These are phyloP conservation scores for Stichopus chloronotus DNA, from an alignment of 35 echinoderm and acorn worm genomes.

Conservation along the genomic window DNA sequence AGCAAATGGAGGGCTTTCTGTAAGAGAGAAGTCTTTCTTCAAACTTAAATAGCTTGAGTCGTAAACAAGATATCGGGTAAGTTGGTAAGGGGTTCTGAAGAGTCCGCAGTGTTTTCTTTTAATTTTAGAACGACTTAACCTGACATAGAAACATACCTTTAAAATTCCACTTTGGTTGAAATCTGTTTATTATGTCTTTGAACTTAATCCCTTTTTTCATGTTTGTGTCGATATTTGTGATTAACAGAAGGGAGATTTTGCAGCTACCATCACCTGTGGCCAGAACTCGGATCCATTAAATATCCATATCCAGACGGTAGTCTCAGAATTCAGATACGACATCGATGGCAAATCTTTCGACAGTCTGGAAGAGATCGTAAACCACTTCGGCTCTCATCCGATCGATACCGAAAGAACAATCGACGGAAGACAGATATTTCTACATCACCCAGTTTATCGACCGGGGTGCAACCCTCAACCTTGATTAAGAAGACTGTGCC, in stretches of 20 bases:
- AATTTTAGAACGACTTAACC: too few species aligned
- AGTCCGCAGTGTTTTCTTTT: too few species aligned
- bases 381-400: neutral
- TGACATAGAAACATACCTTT: too few species aligned
- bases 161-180: too few species aligned
- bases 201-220: too few species aligned
- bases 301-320: neutral
- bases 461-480: neutral
- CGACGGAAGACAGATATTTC: neutral
- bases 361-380: neutral
- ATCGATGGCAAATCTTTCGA: neutral
- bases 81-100: too few species aligned
- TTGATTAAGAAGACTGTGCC: neutral
- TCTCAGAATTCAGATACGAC: neutral
- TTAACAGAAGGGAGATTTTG: neutral
- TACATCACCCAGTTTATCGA: neutral
- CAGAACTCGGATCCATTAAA: neutral
- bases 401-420: neutral
- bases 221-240: too few species aligned
- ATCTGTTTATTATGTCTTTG: too few species aligned
- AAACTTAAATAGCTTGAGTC: too few species aligned
- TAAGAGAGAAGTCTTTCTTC: too few species aligned
- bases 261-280: neutral
- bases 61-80: too few species aligned
- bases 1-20: too few species aligned